Base-by-base conservation (phyloP, 1,140 invertebrate species). In the Apolygus lucorum region DNA sequence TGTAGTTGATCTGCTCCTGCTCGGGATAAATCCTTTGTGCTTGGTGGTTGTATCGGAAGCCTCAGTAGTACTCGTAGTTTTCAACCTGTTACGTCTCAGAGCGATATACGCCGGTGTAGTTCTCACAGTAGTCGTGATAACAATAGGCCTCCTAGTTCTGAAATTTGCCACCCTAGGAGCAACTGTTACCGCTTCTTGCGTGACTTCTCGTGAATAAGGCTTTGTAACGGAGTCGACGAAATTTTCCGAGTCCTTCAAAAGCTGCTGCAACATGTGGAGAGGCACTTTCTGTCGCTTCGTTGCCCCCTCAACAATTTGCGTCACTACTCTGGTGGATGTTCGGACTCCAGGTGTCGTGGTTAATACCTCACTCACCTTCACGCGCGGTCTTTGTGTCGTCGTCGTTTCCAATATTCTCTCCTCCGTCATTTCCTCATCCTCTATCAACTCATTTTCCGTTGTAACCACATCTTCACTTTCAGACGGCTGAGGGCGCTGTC, bases 281-380 rank as follows among this genome's bases (percentile, higher is more conserved):
- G 73, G 73, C 65, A 75, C 68, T 68, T 69, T 70, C 52, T 73
- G 73, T 29, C 73, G 70, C 69, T 73, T 71, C 25, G 74, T 75
- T 13, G 73, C 75, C n/a, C 73, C 75, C 68, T 76, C 74, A 67
- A 75, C 73, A 17, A 76, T 68, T n/a, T 72, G 66, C 17, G 75
- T 76, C 62, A 76, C 72, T 65, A 76, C 70, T 63, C 74, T 75
- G 26, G 75, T 76, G n/a, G 71, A 72, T 67, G 73, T 69, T 68
- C 26, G 59, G 52, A 69, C 52, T 34, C 63, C 71, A 8, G 70
- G 54, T 49, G 71, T 70, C 29, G 66, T 70, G 25, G 67, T 29
- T 25, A 72, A 59, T 17, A 67, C 52, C 28, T 72, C 72, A 75
- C 74, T 75, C 74, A 75, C 74, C 74, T 75, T 75, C 66, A 72